Conservation (phyloP, 2,797 vertebrate species). For the Enteromius argenteus region DNA sequence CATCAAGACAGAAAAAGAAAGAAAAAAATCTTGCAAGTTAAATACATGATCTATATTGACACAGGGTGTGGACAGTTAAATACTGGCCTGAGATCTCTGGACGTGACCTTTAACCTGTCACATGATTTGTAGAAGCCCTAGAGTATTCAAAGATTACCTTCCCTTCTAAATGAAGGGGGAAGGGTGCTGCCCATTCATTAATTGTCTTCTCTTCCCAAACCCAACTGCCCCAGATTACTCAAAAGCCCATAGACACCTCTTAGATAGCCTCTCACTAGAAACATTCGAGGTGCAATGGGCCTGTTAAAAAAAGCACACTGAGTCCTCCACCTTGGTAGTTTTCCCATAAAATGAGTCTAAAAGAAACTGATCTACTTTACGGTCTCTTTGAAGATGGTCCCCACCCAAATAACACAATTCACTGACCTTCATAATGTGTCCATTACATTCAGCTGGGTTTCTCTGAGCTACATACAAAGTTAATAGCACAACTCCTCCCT, state of each 20-base stretch:
- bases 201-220: conserved; percentile 23
- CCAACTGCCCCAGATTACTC: conserved; percentile 51
- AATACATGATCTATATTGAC: conserved; percentile 45
- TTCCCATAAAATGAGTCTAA: conserved; percentile 24
- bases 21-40: conserved; percentile 27
- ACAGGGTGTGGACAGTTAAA: conserved; percentile 35
- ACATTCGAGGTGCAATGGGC: conserved; percentile 2
- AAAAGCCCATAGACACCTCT: conserved; percentile 53
- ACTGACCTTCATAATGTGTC: conserved; percentile 7
- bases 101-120: conserved; percentile 38
- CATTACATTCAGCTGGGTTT: conserved; percentile 24
- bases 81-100: conserved; percentile 19
- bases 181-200: conserved; percentile 53
- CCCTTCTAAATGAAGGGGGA: conserved; percentile 42
- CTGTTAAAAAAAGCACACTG: conserved; percentile 24
- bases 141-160: conserved; percentile 45
- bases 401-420: conserved; percentile 52
- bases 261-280: neutral
- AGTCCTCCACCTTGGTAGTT: conserved; percentile 24
- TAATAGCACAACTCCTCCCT: conserved; percentile 10
- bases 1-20: conserved; percentile 12
- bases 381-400: conserved; percentile 36
- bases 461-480: neutral
- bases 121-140: conserved; percentile 15
- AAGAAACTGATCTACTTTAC: conserved; percentile 47